Base-by-base conservation (phyloP, 64 coral and sea anemone genomes). In the Pocillopora verrucosa region DNA sequence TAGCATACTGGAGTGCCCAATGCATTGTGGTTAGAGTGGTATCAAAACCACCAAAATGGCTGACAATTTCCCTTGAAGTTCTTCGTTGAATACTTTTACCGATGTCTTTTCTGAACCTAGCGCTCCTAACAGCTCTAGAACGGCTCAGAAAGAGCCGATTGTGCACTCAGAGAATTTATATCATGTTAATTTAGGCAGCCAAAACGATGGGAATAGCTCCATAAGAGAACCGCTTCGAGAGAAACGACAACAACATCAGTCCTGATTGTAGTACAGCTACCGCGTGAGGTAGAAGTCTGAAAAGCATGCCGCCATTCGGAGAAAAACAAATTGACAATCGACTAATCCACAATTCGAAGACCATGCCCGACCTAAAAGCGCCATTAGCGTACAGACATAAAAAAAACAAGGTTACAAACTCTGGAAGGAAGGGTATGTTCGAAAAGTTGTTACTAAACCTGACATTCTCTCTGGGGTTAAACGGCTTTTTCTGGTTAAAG, bases 311-410 rank as follows among this genome's bases (percentile, higher is more conserved):
- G 56, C 86, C 86, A 34, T 88, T 88, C 76, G 37, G 38, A 26
- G 86, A 88, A 76, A 88, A 88, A 76, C 86, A 88, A 76, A n/a
- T 88, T 58, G 36, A 88, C 86, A 88, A 88, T 88, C 86, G 59
- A 74, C 69, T 88, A 56, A 88, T 88, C 72, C 59, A 88, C 67
- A 88, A 88, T 88, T 74, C 86, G 59, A 88, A 88, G 72, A 88
- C 86, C 25, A 88, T 88, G 86, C 72, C 86, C 45, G 86, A 88
- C 59, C n/a, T 35, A 73, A 88, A 75, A 88, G 86, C 86, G 11
- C 56, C 86, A 74, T 76, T 58, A 59, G 86, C 86, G 58, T 60
- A 88, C 86, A 88, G 86, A 88, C 51, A n/a, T n/a, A n/a, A n/a
- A 88, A 56, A 88, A 88, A 67, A 88, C 67, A 73, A 59, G 73